Conservation (phyloP, 2,113 vertebrate genomes). For the Ptilorrhoa leucosticta region DNA sequence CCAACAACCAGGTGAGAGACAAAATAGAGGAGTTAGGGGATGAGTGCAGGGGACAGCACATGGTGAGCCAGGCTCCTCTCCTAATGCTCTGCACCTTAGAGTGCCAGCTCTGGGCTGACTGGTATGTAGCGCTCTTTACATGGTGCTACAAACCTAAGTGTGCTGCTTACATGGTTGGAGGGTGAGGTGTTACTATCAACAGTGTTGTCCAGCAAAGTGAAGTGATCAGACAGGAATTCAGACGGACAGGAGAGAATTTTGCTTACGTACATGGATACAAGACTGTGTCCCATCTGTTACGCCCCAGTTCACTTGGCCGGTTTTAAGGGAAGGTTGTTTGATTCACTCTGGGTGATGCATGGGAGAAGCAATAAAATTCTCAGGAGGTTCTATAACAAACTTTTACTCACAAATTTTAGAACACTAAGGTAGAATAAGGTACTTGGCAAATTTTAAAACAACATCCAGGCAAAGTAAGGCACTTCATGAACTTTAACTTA, state of each 20-base stretch:
- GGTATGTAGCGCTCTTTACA: neutral
- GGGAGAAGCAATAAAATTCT: neutral
- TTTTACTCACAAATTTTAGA: neutral
- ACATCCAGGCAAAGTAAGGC: neutral
- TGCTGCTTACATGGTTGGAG: neutral
- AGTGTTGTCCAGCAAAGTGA: neutral
- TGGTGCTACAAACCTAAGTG: neutral
- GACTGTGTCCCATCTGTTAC: neutral
- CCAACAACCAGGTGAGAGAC: neutral
- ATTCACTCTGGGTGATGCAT: neutral
- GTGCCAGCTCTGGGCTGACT: neutral
- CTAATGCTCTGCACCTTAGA: neutral
- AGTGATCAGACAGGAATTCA: neutral
- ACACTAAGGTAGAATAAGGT: neutral
- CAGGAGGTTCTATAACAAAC: neutral
- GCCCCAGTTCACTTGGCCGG: rapidly evolving
- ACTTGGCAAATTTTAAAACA: neutral
- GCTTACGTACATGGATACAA: neutral
- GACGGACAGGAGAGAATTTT: neutral
- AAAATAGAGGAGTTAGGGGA: neutral
- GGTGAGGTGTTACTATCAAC: neutral
- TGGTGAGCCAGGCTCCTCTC: neutral
- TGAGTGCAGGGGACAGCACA: neutral
- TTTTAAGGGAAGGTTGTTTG: neutral
- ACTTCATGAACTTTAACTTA: neutral